A percentile compares a stretch with the other conserved stretches of the same genome.
Conservation (phyloP, 2,797 vertebrate genomes). For the Danio albolineatus region DNA sequence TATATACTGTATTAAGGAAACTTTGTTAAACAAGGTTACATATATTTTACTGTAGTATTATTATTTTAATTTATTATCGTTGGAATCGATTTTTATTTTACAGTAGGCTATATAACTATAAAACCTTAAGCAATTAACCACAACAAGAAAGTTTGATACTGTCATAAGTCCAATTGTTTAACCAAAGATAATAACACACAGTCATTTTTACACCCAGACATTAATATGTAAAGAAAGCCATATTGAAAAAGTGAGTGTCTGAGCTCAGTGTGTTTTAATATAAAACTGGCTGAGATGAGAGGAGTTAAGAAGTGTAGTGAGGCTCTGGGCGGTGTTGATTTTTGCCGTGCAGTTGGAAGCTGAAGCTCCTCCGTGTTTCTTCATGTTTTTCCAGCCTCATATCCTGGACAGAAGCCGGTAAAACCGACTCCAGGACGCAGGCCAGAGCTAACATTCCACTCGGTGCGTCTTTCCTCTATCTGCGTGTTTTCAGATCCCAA, state of each 20-base stretch:
- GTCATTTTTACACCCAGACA: constrained; percentile 13
- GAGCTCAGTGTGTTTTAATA: constrained; percentile 30
- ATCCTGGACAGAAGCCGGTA: constrained; percentile 45
- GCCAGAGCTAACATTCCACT: constrained; percentile 52
- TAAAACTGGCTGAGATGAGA: constrained; percentile 38
- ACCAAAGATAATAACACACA: neutral
- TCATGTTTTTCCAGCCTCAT: constrained; percentile 41
- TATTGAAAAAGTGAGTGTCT: constrained; percentile 23
- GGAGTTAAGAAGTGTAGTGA: no score
- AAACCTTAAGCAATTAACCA: no score
- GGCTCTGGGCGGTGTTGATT: constrained; percentile 12
- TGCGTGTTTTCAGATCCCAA: constrained; percentile 13
- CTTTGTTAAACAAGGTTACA: no score
- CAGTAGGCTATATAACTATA: no score
- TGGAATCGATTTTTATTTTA: no score
- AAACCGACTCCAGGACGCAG: constrained; percentile 22
- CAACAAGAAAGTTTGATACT: no score
- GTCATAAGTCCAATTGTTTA: neutral
- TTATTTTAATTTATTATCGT: no score
- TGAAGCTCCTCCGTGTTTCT: constrained; percentile 42
- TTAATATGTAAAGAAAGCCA: neutral
- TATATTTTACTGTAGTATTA: no score
- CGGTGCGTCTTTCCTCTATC: neutral
- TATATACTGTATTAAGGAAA: no score
- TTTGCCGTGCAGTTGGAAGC: constrained; percentile 31